Conservation (phyloP, 2,797 vertebrate genomes). For the Danio kyathit region DNA sequence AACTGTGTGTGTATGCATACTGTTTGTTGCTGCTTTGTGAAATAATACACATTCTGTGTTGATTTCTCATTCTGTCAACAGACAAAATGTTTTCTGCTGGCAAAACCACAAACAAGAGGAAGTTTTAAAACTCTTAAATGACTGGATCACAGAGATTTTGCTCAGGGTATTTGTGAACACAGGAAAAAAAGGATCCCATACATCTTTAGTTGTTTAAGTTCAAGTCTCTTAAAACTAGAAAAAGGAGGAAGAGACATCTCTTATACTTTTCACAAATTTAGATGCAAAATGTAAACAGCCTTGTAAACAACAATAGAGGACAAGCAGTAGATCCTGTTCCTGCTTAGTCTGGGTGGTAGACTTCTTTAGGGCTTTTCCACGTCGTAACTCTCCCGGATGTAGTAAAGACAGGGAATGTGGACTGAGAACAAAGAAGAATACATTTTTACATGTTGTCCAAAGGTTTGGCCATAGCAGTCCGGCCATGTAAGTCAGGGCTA, state of each 20-base stretch:
- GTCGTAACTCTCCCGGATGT: too few species aligned
- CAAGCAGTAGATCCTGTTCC: too few species aligned
- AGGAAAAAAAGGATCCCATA: slow-evolving; percentile 7
- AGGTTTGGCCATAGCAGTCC: too few species aligned
- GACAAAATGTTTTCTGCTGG: background rate
- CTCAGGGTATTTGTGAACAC: background rate
- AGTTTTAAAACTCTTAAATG: slow-evolving; percentile 19
- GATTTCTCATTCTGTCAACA: slow-evolving; percentile 27
- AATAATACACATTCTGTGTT: background rate
- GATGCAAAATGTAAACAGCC: too few species aligned
- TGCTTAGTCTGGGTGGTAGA: too few species aligned
- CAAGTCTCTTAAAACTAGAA: background rate
- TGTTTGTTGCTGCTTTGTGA: slow-evolving; percentile 3
- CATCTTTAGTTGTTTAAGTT: background rate
- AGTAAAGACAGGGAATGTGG: too few species aligned
- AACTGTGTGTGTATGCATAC: slow-evolving; percentile 15
- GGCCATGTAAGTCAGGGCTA: too few species aligned
- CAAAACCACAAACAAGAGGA: slow-evolving; percentile 8
- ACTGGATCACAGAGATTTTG: background rate
- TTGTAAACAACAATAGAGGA: too few species aligned
- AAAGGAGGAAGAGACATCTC: background rate
- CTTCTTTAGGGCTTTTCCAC: too few species aligned
- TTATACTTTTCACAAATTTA: too few species aligned
- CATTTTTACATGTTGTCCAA: too few species aligned
- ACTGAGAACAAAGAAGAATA: too few species aligned